Percentiles rank a stretch among this genome's conserved stretches.
Evolutionary conservation across 2,888 invertebrate genomes (phyloP).

Genomic region (Cerastoderma edule): DNA sequence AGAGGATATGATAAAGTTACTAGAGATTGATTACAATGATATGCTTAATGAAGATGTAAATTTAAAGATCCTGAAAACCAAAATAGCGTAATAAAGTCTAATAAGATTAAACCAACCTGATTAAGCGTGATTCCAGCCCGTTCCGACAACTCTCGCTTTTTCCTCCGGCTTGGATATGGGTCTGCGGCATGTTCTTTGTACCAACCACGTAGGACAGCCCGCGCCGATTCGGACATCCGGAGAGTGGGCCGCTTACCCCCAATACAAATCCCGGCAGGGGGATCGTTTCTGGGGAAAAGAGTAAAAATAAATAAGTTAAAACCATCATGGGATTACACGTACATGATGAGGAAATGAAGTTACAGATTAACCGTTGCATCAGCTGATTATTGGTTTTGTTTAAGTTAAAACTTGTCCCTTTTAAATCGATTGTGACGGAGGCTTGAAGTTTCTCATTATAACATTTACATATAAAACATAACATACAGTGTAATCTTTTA

Average conservation of each 20-base stretch:
- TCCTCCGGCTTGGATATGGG: constrained; percentile 59
- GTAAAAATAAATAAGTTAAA: no score
- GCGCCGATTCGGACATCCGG: constrained; percentile 40
- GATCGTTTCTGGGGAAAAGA: constrained; percentile 60
- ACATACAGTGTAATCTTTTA: no score
- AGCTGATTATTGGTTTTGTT: no score
- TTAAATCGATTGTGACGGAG: no score
- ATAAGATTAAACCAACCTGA: constrained; percentile 54
- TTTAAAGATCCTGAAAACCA: background rate
- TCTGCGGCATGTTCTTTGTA: constrained; percentile 39
- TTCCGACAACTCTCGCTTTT: constrained; percentile 51
- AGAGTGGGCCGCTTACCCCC: constrained; percentile 47
- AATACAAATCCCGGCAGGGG: constrained; percentile 60
- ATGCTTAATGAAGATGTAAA: background rate
- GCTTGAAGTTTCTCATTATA: no score
- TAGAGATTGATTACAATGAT: no score
- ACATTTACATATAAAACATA: no score
- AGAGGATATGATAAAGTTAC: no score
- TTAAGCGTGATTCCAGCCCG: constrained; percentile 53
- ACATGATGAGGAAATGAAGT: no score
- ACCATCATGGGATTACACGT: no score
- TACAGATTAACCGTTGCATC: no score
- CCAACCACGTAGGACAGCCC: constrained; percentile 52
- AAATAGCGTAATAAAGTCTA: background rate
- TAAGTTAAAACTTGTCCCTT: no score